Base-by-base conservation (phyloP, 1,140 invertebrate species). In the Papilio aristodemus region DNA sequence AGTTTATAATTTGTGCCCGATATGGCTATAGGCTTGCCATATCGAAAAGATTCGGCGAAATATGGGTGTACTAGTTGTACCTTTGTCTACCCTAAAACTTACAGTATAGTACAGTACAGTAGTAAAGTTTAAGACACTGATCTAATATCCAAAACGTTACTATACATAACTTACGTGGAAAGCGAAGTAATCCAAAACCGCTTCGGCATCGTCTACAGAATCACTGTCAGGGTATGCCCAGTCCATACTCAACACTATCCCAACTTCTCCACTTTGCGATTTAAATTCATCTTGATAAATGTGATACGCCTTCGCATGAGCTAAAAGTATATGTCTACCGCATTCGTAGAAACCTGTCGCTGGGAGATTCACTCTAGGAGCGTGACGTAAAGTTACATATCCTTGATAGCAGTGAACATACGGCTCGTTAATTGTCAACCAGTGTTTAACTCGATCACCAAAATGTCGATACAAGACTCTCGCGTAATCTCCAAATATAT, bases 371-470 rank as follows among this genome's bases (percentile, higher is more conserved):
- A 72, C 22, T 19, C 73, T 57, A 11, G 75, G 75, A 10, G 75
- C 75, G 22, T 72, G 69, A 5, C 10, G 13, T 0, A 46, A 50
- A 1, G 10, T 11, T 8, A 38, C 60, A 17, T 70, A 76, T 11
- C 69, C 71, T 22, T 54, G 22, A 3, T 37, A 4, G 38, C 74
- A 75, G 17, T 72, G 69, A 25, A 75, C 32, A 19, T 60, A 67
- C 2, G 94, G 94, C 76, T 95, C 94, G 76, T 95, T 95, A 27
- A 96, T 92, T 0, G 95, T 95, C 2, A 93, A 92, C 94, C 95
- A 96, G 60, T 89, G 63, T 43, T 93, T 93, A 0, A 95, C 93
- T 69, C 93, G 91, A 82, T 94, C 92, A 0, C 94, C 94, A 72
- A 93, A 94, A 63, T 89, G 85, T 43, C 92, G 83, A 62, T 94